These are phyloP conservation scores for Chauna torquata DNA, from an alignment of 2,113 vertebrate genomes.

Conservation along the genomic window DNA sequence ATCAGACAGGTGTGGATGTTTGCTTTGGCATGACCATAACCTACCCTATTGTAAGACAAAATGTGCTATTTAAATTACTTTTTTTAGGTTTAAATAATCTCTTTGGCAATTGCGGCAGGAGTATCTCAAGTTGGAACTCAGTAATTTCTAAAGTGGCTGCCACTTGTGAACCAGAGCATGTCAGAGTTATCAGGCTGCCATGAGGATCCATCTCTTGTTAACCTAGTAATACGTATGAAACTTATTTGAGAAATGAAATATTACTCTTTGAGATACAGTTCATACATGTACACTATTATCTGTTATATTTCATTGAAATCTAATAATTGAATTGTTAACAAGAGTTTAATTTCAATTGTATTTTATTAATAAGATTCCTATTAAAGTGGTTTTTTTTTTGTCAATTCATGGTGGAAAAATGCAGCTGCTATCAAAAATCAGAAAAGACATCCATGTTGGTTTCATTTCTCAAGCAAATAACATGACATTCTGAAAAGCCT, in stretches of 20 bases:
- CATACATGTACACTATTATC: not conserved
- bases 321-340: not conserved
- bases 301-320: not conserved
- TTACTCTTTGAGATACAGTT: not conserved
- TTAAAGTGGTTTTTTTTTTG: not conserved
- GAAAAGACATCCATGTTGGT: fast-evolving
- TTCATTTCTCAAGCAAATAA: not conserved
- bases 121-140: not conserved
- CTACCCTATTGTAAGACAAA: not conserved
- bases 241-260: not conserved
- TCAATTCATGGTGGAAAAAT: not conserved
- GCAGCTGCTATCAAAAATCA: not conserved
- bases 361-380: not conserved
- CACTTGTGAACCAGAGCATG: not conserved
- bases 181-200: not conserved
- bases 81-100: not conserved
- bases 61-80: not conserved
- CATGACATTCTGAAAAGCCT: not conserved
- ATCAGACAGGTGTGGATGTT: not conserved
- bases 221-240: not conserved
- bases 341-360: not conserved
- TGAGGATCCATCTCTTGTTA: not conserved
- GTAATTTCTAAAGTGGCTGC: not conserved
- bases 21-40: not conserved
- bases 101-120: not conserved